phyloP scores from a whole-genome alignment of 2,113 vertebrate genomes.

The Pelobates fuscus region DNA sequence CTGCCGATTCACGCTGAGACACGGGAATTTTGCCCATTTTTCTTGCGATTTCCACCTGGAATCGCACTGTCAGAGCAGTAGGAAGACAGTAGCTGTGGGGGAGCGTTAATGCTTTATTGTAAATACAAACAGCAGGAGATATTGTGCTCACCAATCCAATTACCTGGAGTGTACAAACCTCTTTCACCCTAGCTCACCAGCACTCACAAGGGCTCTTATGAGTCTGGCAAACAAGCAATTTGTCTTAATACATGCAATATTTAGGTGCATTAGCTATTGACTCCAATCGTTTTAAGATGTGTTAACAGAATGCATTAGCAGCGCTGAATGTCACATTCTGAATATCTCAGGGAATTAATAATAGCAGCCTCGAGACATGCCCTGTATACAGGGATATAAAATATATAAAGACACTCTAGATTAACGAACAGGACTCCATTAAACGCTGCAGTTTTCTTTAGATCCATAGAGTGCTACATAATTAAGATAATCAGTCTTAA shows the following conservation, averaged over 20 bases:
- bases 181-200: neutral
- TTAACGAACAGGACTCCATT: too few species aligned
- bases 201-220: slow-evolving; percentile 52
- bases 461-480: too few species aligned
- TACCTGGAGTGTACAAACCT: neutral
- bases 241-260: slow-evolving; percentile 54
- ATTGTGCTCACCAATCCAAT: slow-evolving; percentile 2
- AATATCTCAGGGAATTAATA: neutral
- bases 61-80: neutral
- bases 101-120: neutral
- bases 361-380: neutral
- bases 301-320: slow-evolving; percentile 33
- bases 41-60: too few species aligned
- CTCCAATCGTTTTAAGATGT: slow-evolving; percentile 57
- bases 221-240: slow-evolving; percentile 53
- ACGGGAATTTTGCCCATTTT: too few species aligned
- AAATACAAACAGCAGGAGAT: slow-evolving; percentile 8
- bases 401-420: too few species aligned
- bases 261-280: slow-evolving; percentile 62
- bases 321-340: slow-evolving; percentile 14
- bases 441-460: too few species aligned
- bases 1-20: too few species aligned
- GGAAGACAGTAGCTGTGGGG: neutral
- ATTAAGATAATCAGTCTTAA: too few species aligned
- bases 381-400: too few species aligned